Base-by-base conservation (phyloP, 1,140 invertebrate genomes). In the Tetramorium parvispinum region DNA sequence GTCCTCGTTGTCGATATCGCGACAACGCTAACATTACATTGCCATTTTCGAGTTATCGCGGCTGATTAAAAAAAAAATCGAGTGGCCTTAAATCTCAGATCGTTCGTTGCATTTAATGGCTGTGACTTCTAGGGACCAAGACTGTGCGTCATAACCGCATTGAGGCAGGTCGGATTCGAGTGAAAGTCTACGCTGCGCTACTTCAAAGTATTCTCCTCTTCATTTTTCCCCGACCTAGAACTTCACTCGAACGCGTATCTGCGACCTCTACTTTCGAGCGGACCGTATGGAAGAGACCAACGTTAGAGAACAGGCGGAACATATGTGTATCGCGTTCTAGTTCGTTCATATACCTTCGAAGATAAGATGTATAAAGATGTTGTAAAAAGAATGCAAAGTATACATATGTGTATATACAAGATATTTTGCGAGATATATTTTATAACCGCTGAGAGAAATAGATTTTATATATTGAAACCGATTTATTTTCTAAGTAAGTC, bases 41-140 rank as follows among this genome's bases (percentile, higher is more conserved):
- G 71, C 55, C 73, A 87, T 85, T 79, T 37, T 79, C 75, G 63
- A 57, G 3, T 59, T 51, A 49, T 79, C 24, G 57, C 85, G 68
- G 27, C 46, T 83, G 68, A 83, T 83, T 83, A 37, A 32, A 32
- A 37, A 32, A 37, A 57, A 70, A 89, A 90, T 91, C 91, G 91
- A 93, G 94, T 94, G 94, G 93, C 95, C 94, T 95, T 95, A 93
- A 85, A 94, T 93, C 88, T 92, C 91, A 93, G 93, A 94, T 90
- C 90, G 92, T 95, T 94, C 89, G 91, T 94, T 95, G 94, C 94
- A 95, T 95, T 95, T 95, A 94, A 94, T 93, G 95, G 94, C 95
- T 95, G 95, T 95, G 95, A 95, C 93, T 93, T 88, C 92, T 95
- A 95, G 94, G 94, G 94, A 95, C 94, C 95, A 95, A 95, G 85